phyloP scores from a whole-genome alignment of 1,140 invertebrate species.

The Ylistrum balloti region DNA sequence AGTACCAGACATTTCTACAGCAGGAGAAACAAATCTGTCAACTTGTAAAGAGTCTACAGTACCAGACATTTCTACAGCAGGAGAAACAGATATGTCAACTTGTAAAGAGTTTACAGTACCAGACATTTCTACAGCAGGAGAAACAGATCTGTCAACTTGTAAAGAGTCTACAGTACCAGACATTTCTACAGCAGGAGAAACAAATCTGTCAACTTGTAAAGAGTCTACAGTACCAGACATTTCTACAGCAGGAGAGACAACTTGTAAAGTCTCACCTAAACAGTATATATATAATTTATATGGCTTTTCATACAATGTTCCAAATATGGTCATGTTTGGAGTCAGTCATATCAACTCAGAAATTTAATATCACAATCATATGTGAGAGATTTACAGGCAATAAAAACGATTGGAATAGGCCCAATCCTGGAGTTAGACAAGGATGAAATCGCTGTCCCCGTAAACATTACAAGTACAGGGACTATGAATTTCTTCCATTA shows the following conservation, averaged over 20 bases:
- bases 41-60: not conserved
- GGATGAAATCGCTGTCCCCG: slow-evolving; percentile 43
- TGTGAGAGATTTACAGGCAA: slow-evolving; percentile 21
- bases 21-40: slow-evolving; percentile 27
- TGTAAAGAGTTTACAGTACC: not conserved
- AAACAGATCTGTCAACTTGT: not conserved
- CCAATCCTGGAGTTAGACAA: not conserved
- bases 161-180: not conserved
- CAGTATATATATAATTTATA: not conserved
- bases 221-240: not conserved
- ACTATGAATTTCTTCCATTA: slow-evolving; percentile 53
- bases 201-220: not conserved
- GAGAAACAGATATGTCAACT: slow-evolving; percentile 26
- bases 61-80: not conserved
- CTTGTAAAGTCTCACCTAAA: not conserved
- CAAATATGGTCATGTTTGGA: slow-evolving; percentile 29
- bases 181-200: not conserved
- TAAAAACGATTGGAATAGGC: not conserved
- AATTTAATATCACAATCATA: not conserved
- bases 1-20: not conserved
- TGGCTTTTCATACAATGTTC: not conserved
- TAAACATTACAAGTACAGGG: slow-evolving; percentile 58
- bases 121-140: not conserved
- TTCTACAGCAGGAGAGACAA: slow-evolving; percentile 6
- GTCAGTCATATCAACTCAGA: not conserved